Evolutionary conservation across 2,888 invertebrate genomes (phyloP).

Genomic region (Diadegma fenestrale): DNA sequence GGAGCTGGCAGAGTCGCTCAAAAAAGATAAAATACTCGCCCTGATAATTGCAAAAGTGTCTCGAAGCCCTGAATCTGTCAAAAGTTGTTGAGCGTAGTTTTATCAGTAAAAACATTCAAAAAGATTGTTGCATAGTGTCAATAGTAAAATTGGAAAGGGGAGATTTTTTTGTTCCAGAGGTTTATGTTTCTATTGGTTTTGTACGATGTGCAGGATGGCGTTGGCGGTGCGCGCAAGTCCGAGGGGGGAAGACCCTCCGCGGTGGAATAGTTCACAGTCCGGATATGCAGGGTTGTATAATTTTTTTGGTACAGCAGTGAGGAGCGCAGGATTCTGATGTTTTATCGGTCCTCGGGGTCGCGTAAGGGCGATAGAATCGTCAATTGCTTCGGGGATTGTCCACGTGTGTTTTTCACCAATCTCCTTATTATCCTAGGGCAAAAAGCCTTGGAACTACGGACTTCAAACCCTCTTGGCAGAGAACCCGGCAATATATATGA

Average conservation of each 20-base stretch:
- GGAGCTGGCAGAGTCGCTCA: no score
- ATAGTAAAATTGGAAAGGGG: not conserved
- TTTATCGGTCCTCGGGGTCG: conserved; percentile 74
- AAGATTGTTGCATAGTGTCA: not conserved
- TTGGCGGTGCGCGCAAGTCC: not conserved
- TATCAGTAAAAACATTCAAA: not conserved
- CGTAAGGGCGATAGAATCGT: conserved; percentile 66
- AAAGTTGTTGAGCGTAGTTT: not conserved
- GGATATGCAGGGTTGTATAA: not conserved
- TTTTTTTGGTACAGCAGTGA: not conserved
- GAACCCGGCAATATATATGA: conserved; percentile 1
- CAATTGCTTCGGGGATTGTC: conserved; percentile 63
- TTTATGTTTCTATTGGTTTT: not conserved
- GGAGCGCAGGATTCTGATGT: conserved; percentile 61
- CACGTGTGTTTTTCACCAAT: conserved; percentile 59
- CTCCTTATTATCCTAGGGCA: conserved; percentile 71
- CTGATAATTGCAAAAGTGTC: not conserved
- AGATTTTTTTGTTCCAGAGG: not conserved
- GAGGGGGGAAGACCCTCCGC: not conserved
- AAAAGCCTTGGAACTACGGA: conserved; percentile 55
- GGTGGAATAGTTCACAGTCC: conserved; percentile 3
- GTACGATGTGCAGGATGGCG: not conserved
- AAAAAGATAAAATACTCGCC: no score
- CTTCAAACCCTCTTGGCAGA: conserved; percentile 56
- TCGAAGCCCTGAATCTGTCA: not conserved